Evolutionary conservation across 2,888 invertebrate species (phyloP).

Genomic region (Bugulina stolonifera): DNA sequence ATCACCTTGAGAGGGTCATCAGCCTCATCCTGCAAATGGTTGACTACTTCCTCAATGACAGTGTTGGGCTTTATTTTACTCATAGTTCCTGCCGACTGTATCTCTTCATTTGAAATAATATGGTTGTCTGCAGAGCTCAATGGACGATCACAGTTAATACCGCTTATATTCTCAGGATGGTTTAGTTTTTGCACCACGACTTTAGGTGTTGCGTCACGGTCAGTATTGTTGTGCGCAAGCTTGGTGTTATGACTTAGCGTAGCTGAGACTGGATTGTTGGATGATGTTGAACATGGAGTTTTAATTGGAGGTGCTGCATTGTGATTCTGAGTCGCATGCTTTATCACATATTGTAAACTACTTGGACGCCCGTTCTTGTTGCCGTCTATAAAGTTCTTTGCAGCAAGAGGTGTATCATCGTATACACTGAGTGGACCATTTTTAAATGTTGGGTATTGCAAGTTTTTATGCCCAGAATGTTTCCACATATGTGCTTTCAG

Average conservation of each 20-base stretch:
- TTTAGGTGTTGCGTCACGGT: neutral
- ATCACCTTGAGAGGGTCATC: neutral
- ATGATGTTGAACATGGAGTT: too few relatives aligned
- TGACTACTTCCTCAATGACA: neutral
- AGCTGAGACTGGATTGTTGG: too few relatives aligned
- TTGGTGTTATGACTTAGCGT: too few relatives aligned
- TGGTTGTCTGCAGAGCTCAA: neutral
- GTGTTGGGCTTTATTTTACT: neutral
- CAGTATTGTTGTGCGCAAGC: too few relatives aligned
- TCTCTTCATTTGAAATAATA: neutral
- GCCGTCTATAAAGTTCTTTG: slow-evolving; percentile 8
- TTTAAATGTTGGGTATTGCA: slow-evolving; percentile 50
- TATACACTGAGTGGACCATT: slow-evolving; percentile 49
- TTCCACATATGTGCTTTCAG: slow-evolving; percentile 53
- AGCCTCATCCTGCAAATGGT: neutral
- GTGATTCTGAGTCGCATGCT: too few relatives aligned
- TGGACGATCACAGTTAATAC: neutral
- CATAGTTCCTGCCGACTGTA: neutral
- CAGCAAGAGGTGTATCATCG: slow-evolving; percentile 33
- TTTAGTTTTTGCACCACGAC: neutral
- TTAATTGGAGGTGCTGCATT: too few relatives aligned
- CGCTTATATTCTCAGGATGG: neutral
- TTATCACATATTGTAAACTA: neutral
- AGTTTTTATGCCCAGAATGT: slow-evolving; percentile 48
- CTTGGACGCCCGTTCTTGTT: neutral